Conservation (phyloP, 2,113 vertebrate species). For the Myiozetetes cayanensis region DNA sequence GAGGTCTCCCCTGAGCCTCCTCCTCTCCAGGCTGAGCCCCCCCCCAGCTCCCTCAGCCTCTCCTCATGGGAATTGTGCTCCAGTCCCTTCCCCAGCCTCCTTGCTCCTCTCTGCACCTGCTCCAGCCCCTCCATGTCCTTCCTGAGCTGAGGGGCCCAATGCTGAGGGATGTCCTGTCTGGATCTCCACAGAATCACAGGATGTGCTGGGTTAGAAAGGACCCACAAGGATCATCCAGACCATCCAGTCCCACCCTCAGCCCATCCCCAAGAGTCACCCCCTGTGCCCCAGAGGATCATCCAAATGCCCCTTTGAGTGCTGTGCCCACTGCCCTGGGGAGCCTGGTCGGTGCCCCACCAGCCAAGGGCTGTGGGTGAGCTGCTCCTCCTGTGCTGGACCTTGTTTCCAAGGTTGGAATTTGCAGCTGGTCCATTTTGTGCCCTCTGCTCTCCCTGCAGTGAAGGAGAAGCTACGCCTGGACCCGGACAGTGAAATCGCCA, state of each 20-base stretch:
- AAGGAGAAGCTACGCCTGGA: constrained; percentile 96
- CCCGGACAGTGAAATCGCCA: constrained; percentile 96
- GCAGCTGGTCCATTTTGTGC: not conserved
- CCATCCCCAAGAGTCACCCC: not conserved
- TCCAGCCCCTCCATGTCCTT: too few species aligned
- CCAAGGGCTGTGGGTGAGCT: not conserved
- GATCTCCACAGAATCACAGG: too few species aligned
- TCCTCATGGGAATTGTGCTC: too few species aligned
- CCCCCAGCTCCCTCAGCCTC: too few species aligned
- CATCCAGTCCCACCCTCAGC: not conserved
- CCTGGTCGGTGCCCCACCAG: not conserved
- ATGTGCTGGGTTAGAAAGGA: not conserved
- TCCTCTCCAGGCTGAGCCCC: too few species aligned
- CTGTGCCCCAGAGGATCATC: not conserved
- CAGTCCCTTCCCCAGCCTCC: too few species aligned
- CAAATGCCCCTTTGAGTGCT: not conserved
- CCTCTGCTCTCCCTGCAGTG: constrained; percentile 72
- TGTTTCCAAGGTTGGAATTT: not conserved
- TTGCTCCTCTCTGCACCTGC: too few species aligned
- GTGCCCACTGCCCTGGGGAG: not conserved
- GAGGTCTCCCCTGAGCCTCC: too few species aligned
- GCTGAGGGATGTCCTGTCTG: not conserved
- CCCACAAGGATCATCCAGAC: not conserved
- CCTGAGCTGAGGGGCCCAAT: too few species aligned
- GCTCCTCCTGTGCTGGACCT: not conserved